Evolutionary conservation across 2,888 invertebrate species (phyloP).

Genomic region (Anorthoa munda): DNA sequence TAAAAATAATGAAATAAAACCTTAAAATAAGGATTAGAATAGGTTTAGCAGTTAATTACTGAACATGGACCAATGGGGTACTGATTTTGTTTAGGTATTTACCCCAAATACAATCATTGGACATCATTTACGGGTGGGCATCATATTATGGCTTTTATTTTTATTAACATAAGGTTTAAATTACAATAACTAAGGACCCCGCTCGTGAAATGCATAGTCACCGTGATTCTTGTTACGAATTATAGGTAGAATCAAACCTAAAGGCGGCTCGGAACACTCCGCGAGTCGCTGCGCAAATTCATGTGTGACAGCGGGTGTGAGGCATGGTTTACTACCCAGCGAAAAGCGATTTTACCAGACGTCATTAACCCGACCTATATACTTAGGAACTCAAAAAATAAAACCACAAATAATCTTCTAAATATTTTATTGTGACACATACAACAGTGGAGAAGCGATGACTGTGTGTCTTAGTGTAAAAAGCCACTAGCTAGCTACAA

Average conservation of each 20-base stretch:
- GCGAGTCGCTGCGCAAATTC: too few relatives aligned
- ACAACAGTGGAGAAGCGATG: slow-evolving; percentile 73
- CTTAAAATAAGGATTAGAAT: too few relatives aligned
- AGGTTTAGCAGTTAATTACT: not conserved
- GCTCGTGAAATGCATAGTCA: not conserved
- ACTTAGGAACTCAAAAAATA: slow-evolving; percentile 27
- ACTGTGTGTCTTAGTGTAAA: slow-evolving; percentile 70
- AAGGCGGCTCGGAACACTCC: too few relatives aligned
- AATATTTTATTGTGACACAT: slow-evolving; percentile 67
- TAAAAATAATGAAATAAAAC: too few relatives aligned
- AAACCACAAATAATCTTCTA: slow-evolving; percentile 59
- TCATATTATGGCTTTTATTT: not conserved
- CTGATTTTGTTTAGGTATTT: too few relatives aligned
- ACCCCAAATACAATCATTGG: not conserved
- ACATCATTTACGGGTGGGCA: not conserved
- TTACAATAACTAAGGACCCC: not conserved
- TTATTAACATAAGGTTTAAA: not conserved
- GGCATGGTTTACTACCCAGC: too few relatives aligned
- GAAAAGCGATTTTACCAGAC: too few relatives aligned
- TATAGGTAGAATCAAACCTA: not conserved
- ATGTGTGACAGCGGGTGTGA: too few relatives aligned
- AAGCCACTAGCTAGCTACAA: slow-evolving; percentile 65
- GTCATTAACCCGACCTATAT: too few relatives aligned
- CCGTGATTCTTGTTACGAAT: not conserved
- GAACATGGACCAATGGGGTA: not conserved